Evolutionary conservation across 2,113 vertebrate genomes (phyloP).

Genomic region (Alces alces): DNA sequence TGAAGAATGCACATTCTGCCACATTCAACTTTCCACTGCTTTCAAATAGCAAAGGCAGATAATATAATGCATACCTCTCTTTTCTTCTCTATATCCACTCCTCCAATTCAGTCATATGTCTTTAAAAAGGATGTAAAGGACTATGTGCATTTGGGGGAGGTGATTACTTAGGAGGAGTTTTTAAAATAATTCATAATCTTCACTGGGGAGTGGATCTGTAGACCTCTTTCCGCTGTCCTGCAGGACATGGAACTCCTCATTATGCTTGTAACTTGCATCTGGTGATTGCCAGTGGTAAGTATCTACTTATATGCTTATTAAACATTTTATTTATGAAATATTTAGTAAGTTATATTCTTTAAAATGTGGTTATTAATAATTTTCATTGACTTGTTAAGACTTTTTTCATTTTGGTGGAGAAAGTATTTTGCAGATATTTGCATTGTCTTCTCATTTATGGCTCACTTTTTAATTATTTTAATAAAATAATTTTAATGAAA

Average conservation of each 20-base stretch:
- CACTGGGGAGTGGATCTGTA: not conserved
- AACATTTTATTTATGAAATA: not conserved
- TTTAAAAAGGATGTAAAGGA: not conserved
- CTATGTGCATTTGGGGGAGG: not conserved
- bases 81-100: not conserved
- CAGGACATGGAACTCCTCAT: not conserved
- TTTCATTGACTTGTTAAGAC: not conserved
- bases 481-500: not conserved
- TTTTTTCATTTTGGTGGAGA: not conserved
- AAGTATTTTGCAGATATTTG: not conserved
- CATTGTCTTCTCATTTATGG: not conserved
- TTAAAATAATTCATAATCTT: not conserved
- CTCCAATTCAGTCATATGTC: not conserved
- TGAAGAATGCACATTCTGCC: not conserved
- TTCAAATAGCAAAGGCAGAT: not conserved
- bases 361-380: not conserved
- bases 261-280: not conserved
- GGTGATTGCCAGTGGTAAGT: not conserved
- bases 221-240: not conserved
- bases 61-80: not conserved
- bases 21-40: not conserved
- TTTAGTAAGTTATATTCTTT: not conserved
- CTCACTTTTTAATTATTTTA: not conserved
- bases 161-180: not conserved
- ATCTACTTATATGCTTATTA: not conserved